Evolutionary conservation across 92 coral and sea anemone genomes (phyloP), one percentile per base, ranked within the genome.

Genomic region (Phenganax stokvisi): DNA sequence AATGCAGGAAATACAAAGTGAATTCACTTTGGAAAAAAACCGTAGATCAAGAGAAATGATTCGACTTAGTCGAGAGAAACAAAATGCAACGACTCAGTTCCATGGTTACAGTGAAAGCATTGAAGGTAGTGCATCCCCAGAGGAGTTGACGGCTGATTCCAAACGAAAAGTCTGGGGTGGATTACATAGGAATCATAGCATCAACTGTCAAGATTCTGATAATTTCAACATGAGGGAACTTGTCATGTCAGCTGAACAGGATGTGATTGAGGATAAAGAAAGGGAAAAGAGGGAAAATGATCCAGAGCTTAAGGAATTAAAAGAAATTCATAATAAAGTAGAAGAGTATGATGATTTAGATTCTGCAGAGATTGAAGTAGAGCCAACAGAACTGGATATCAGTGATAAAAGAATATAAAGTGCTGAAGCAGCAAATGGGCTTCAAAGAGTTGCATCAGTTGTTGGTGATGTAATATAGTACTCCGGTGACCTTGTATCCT

Each of bases 131-230:
- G 17, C 44, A 37, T 37, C 47, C 10, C n/a, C 68, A 8, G 54
- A 58, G 44, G 54, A 56, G 65, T 3, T 27, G 15, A 57, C 15
- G 11, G 80, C 51, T 6, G 69, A 27, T 12, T 6, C 6, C 25
- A 76, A 76, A 53, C 58, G 80, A 51, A 76, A 76, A 11, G 80
- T 51, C 67, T 76, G 47, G 68, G 44, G 53, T 51, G 67, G 65
- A 53, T 4, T 10, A 29, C 68, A 8, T 56, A 31, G 68, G 6
- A 57, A 0, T 0, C 16, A 5, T 52, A 74, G 79, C 28, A 8
- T 74, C 4, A 9, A 16, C 1, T 4, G 3, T 44, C 72, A 66
- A 12, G 1, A 3, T 66, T 51, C 51, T 56, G 12, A 56, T n/a
- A 47, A 4, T n/a, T 8, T 52, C 31, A 63, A 25, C 62, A 9